Conservation (phyloP, 2,888 invertebrate genomes). For the Heliconius sara region DNA sequence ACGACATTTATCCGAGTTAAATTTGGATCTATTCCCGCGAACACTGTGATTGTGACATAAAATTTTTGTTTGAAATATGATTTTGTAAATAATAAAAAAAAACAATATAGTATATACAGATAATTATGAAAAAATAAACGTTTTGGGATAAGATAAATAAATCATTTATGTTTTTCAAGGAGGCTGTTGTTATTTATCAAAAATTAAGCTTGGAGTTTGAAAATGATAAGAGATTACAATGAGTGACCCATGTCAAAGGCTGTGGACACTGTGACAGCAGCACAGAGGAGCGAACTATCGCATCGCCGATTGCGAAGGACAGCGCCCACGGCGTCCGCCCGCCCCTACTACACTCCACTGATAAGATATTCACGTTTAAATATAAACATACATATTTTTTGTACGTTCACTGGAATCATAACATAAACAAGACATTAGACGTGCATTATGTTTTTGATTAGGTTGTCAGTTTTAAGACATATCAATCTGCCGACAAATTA, state of each 20-base stretch:
- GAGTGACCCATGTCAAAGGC: slow-evolving; percentile 54
- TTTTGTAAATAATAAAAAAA: slow-evolving; percentile 3
- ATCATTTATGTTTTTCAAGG: not conserved
- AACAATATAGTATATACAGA: not conserved
- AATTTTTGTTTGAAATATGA: slow-evolving; percentile 43
- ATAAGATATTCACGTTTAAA: slow-evolving; percentile 65
- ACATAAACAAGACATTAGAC: not conserved
- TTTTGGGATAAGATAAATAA: slow-evolving; percentile 6
- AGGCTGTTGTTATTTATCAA: slow-evolving; percentile 16
- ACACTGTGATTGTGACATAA: slow-evolving; percentile 71
- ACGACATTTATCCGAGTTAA: slow-evolving; percentile 73
- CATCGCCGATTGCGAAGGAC: slow-evolving; percentile 76
- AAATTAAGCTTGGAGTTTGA: slow-evolving; percentile 23
- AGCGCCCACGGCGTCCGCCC: slow-evolving; percentile 74
- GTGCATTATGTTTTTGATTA: not conserved
- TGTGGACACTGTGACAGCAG: slow-evolving; percentile 61
- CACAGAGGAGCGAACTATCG: slow-evolving; percentile 52
- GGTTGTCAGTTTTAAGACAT: not conserved
- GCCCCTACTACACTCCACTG: slow-evolving; percentile 54
- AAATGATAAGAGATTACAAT: slow-evolving; percentile 37
- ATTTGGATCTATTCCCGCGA: slow-evolving; percentile 75
- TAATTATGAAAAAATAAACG: slow-evolving; percentile 4
- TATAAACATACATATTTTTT: slow-evolving; percentile 43
- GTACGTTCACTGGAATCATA: not conserved
- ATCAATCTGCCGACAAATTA: not conserved